Conservation (phyloP, 2,888 invertebrate species). For the Aporophyla nigra region DNA sequence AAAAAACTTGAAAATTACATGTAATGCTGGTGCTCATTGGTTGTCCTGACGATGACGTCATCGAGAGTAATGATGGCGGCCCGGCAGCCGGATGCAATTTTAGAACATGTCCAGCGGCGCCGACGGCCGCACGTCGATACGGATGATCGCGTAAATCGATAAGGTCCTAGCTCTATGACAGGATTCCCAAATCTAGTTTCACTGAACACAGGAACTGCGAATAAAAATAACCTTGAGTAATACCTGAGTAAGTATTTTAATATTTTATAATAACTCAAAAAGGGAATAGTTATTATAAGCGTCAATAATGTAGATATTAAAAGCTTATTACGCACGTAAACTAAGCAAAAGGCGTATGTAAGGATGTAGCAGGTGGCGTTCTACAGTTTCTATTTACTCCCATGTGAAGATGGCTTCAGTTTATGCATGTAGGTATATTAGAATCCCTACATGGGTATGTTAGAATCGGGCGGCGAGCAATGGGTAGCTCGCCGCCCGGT, state of each 20-base stretch:
- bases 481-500: too few relatives aligned
- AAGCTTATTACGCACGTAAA: background rate
- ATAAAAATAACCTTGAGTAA: slow-evolving; percentile 8
- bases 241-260: background rate
- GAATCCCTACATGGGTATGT: too few relatives aligned
- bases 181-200: slow-evolving; percentile 71
- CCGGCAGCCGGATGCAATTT: slow-evolving; percentile 61
- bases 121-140: slow-evolving; percentile 53
- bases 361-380: background rate
- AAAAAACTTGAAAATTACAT: background rate
- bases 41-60: slow-evolving; percentile 50
- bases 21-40: slow-evolving; percentile 52
- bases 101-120: slow-evolving; percentile 70
- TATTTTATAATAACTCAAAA: too few relatives aligned
- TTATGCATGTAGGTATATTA: background rate
- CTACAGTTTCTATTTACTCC: background rate
- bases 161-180: slow-evolving; percentile 68
- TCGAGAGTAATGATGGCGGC: slow-evolving; percentile 68
- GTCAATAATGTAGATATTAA: background rate
- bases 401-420: background rate
- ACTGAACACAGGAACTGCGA: slow-evolving; percentile 65
- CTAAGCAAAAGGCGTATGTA: background rate
- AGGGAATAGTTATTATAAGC: background rate
- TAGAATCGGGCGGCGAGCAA: too few relatives aligned
- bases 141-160: slow-evolving; percentile 71